Percentiles rank a stretch among this genome's conserved stretches.
Conservation (phyloP, 2,113 vertebrate species). For the Oxyura jamaicensis region DNA sequence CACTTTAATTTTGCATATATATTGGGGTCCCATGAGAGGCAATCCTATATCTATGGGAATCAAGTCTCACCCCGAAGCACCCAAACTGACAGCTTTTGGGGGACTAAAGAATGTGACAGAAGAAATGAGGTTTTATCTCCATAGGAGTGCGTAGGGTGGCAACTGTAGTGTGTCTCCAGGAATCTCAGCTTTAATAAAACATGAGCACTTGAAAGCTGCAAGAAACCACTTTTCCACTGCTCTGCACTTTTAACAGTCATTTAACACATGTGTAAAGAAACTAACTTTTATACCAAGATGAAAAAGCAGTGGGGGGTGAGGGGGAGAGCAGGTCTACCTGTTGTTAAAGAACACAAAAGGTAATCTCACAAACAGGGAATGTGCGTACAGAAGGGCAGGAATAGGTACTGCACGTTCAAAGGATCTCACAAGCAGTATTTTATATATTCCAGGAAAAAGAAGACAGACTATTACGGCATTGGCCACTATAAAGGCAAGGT, state of each 20-base stretch:
- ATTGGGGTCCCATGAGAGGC: not conserved
- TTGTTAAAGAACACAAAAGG: constrained; percentile 15
- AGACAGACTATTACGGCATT: not conserved
- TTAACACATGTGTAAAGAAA: constrained; percentile 21
- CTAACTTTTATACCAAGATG: constrained; percentile 1
- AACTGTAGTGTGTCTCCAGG: not conserved
- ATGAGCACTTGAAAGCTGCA: not conserved
- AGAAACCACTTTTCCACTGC: not conserved
- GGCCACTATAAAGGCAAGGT: not conserved
- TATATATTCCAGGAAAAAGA: not conserved
- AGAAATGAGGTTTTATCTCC: not conserved
- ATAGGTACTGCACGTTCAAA: not conserved
- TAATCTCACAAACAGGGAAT: not conserved
- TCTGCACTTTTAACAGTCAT: constrained; percentile 28
- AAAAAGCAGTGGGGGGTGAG: not conserved
- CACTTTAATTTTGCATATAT: not conserved
- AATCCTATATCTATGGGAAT: not conserved
- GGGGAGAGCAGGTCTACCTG: not conserved
- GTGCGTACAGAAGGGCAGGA: not conserved
- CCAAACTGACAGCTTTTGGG: not conserved
- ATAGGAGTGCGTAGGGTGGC: not conserved
- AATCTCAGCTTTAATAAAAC: constrained; percentile 34
- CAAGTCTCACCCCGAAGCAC: not conserved
- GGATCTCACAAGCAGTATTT: not conserved
- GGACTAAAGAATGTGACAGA: not conserved